Evolutionary conservation across 2,888 invertebrate species (phyloP).

Genomic region (Polydrusus tereticollis): DNA sequence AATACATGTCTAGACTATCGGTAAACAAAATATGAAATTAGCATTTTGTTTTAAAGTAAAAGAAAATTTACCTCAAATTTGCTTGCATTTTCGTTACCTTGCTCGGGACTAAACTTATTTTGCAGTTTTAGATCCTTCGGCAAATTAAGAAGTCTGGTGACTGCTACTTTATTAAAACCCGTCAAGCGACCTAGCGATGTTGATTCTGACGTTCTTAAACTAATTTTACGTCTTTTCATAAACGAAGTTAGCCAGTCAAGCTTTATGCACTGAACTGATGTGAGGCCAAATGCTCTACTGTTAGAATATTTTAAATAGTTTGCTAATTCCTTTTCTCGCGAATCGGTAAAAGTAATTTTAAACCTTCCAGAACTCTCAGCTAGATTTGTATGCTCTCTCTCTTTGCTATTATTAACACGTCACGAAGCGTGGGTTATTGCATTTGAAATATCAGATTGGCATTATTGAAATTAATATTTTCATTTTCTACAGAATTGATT

Average conservation of each 20-base stretch:
- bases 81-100: background rate
- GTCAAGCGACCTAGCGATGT: background rate
- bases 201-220: too few relatives aligned
- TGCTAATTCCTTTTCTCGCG: background rate
- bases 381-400: background rate
- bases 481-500: background rate
- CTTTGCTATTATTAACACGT: background rate
- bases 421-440: background rate
- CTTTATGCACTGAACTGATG: background rate
- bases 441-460: background rate
- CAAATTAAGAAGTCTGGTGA: background rate
- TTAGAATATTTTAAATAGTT: background rate
- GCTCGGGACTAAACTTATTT: background rate
- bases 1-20: too few relatives aligned
- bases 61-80: background rate
- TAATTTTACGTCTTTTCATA: background rate
- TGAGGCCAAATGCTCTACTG: background rate
- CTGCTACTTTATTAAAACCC: background rate
- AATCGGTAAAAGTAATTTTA: background rate
- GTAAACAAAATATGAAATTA: background rate
- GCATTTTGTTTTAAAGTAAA: background rate
- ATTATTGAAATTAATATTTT: background rate
- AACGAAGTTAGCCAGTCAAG: background rate
- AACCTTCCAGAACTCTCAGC: background rate
- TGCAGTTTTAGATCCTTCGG: background rate